phyloP scores from a whole-genome alignment of 1,140 invertebrate genomes.

The Heliconius nattereri region DNA sequence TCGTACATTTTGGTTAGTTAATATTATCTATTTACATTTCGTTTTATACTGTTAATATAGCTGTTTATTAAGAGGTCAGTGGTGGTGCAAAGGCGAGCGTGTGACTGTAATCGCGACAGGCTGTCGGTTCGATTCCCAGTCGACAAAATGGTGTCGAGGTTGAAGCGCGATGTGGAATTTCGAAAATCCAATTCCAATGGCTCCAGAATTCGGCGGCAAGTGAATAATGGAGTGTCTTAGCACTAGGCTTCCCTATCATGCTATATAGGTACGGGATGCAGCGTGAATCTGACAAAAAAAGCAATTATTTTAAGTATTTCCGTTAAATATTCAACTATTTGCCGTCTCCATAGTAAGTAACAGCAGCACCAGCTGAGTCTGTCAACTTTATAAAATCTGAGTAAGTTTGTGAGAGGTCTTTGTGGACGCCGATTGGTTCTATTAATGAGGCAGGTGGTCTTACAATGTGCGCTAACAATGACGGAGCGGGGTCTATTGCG shows the following conservation, averaged over 20 bases:
- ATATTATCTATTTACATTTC: not conserved
- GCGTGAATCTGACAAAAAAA: no score
- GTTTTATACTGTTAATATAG: not conserved
- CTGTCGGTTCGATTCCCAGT: no score
- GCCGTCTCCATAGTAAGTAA: conserved; percentile 1
- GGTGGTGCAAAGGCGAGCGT: no score
- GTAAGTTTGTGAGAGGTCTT: conserved; percentile 37
- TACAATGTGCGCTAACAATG: conserved; percentile 58
- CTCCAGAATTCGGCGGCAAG: no score
- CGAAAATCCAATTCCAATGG: no score
- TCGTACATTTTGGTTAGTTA: conserved; percentile 6
- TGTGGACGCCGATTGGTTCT: conserved; percentile 44
- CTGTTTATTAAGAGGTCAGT: not conserved
- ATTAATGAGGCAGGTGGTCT: conserved; percentile 71
- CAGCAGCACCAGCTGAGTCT: conserved; percentile 29
- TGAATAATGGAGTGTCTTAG: no score
- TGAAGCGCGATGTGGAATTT: no score
- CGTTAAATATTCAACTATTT: not conserved
- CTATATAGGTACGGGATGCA: no score
- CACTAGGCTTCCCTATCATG: no score
- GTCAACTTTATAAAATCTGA: conserved; percentile 23
- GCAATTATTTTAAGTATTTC: not conserved
- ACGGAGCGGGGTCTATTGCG: conserved; percentile 43
- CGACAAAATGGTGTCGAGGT: no score
- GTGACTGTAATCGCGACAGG: no score